These are phyloP conservation scores for Lepus oiostolus DNA, from an alignment of 2,797 vertebrate genomes.

Conservation along the genomic window DNA sequence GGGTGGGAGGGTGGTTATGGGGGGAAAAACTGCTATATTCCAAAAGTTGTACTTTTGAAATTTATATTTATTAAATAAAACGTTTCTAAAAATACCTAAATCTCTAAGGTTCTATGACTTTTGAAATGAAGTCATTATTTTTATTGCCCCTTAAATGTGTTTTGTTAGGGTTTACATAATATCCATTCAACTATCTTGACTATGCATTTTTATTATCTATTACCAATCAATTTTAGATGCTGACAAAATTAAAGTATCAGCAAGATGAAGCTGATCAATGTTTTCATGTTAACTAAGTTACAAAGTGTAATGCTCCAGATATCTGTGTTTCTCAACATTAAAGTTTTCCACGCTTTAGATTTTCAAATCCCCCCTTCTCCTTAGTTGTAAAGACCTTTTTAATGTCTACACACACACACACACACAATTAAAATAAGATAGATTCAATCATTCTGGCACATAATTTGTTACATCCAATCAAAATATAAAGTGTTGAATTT, in stretches of 20 bases:
- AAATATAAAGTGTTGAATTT: slow-evolving; percentile 47
- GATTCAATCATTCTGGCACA: slow-evolving; percentile 58
- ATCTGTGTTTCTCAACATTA: not conserved
- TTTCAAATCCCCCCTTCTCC: not conserved
- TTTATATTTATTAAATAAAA: too few species aligned
- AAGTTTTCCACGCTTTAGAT: slow-evolving; percentile 45
- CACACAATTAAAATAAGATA: slow-evolving; percentile 46
- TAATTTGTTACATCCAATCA: slow-evolving; percentile 66
- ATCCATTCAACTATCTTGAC: not conserved
- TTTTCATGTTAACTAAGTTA: slow-evolving; percentile 28
- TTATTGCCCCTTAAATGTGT: not conserved
- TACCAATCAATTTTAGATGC: not conserved
- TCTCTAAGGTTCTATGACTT: slow-evolving; percentile 37
- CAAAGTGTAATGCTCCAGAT: not conserved
- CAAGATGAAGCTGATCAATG: not conserved
- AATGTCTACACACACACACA: not conserved
- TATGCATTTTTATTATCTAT: not conserved
- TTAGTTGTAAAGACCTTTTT: not conserved
- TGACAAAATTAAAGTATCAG: not conserved
- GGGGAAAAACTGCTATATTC: too few species aligned
- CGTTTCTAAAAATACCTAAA: not conserved
- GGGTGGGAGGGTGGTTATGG: too few species aligned
- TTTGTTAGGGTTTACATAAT: not conserved
- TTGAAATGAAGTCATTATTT: slow-evolving; percentile 16
- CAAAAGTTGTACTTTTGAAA: too few species aligned